phyloP scores from a whole-genome alignment of 2,888 invertebrate genomes.

The Bimastos eiseni region DNA sequence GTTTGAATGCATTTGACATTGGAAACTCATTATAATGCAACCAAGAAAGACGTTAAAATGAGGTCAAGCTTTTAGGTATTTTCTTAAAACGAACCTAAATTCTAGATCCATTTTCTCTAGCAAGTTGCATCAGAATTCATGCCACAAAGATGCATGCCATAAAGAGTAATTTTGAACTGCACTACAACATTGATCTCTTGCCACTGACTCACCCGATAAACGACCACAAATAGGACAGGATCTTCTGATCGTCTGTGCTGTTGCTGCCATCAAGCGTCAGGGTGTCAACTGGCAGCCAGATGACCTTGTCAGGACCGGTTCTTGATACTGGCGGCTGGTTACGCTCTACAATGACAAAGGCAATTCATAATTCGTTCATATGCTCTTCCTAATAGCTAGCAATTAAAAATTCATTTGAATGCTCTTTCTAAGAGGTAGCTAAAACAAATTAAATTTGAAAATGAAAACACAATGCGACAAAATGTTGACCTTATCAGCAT shows the following conservation, averaged over 20 bases:
- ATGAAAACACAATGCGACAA: too few species aligned
- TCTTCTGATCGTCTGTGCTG: slow-evolving; percentile 80
- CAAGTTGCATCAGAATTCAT: too few species aligned
- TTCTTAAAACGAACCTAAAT: too few species aligned
- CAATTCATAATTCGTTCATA: not conserved
- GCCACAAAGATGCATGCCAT: too few species aligned
- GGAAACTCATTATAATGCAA: too few species aligned
- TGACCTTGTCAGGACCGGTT: slow-evolving; percentile 69
- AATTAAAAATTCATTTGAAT: not conserved
- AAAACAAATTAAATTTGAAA: not conserved
- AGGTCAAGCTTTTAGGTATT: too few species aligned
- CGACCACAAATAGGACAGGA: slow-evolving; percentile 82
- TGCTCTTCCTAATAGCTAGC: not conserved
- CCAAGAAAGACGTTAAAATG: too few species aligned
- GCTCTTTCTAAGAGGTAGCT: not conserved
- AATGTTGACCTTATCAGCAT: too few species aligned
- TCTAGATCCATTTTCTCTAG: too few species aligned
- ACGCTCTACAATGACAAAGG: slow-evolving; percentile 37
- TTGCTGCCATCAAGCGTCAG: slow-evolving; percentile 75
- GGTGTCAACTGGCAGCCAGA: slow-evolving; percentile 83
- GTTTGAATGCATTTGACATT: too few species aligned
- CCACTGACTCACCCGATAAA: slow-evolving; percentile 69
- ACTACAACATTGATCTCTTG: not conserved
- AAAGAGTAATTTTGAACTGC: too few species aligned
- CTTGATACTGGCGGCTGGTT: slow-evolving; percentile 64